Percentiles rank a stretch among this genome's conserved stretches.
phyloP scores from a whole-genome alignment of 2,888 invertebrate species.

The Malthinus seriepunctatus region DNA sequence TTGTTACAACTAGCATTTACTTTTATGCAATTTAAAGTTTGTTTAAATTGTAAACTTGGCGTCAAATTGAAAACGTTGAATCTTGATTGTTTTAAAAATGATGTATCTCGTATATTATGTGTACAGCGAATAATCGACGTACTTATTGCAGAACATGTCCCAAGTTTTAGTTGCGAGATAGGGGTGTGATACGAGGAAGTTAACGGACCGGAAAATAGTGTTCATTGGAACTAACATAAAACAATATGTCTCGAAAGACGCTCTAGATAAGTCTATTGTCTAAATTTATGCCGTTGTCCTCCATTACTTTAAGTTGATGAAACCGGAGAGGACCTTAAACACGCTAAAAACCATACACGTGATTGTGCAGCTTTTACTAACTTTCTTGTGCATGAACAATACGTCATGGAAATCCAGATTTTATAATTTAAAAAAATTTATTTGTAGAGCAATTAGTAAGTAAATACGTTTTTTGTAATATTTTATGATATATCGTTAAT shows the following conservation, averaged over 20 bases:
- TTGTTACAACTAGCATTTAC: neutral
- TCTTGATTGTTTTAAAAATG: neutral
- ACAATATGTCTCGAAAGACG: conserved; percentile 19
- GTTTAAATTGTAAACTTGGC: neutral
- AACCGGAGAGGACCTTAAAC: conserved; percentile 1
- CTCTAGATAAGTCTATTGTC: conserved; percentile 18
- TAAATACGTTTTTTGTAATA: no score
- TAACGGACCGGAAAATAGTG: conserved; percentile 20
- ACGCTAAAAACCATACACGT: conserved; percentile 8
- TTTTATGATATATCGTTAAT: no score
- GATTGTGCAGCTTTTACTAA: neutral
- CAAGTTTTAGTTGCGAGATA: neutral
- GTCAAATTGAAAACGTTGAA: neutral
- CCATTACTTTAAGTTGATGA: conserved; percentile 17
- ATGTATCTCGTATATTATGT: neutral
- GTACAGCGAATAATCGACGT: neutral
- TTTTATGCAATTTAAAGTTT: neutral
- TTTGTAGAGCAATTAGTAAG: no score
- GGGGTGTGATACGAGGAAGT: conserved; percentile 10
- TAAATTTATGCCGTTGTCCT: conserved; percentile 16
- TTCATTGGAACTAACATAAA: conserved; percentile 19
- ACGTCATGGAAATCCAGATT: no score
- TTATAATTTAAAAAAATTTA: no score
- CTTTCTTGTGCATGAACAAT: no score
- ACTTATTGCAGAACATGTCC: no score